These are phyloP conservation scores for Cyclura pinguis DNA, from an alignment of 2,797 vertebrate species.

Conservation along the genomic window DNA sequence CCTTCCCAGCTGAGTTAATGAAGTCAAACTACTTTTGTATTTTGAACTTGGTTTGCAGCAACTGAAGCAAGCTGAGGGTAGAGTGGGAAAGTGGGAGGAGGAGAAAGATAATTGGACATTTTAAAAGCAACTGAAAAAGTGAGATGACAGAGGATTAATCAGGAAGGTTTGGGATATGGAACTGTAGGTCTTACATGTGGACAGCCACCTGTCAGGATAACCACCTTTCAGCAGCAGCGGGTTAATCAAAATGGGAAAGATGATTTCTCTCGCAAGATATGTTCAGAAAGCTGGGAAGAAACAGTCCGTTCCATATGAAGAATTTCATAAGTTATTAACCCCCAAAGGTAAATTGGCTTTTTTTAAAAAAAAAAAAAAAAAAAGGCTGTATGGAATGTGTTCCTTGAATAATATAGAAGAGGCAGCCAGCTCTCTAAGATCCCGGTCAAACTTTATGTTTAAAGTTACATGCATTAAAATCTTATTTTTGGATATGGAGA, in stretches of 20 bases:
- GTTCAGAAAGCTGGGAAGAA: constrained; percentile 4
- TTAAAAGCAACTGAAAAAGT: too few species aligned
- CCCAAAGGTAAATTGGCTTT: constrained; percentile 20
- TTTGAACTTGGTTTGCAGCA: too few species aligned
- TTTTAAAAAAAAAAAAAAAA: background rate
- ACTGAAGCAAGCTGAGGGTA: too few species aligned
- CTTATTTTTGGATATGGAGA: constrained; percentile 24
- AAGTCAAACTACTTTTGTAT: too few species aligned
- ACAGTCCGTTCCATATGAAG: constrained; percentile 8
- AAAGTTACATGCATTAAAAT: background rate
- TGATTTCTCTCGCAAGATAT: background rate
- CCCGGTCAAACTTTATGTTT: constrained; percentile 26
- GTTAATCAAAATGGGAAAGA: background rate
- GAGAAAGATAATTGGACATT: too few species aligned
- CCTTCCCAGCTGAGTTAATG: too few species aligned
- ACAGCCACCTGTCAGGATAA: background rate
- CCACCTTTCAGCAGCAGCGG: background rate
- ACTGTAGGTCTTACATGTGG: background rate
- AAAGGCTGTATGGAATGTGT: constrained; percentile 25
- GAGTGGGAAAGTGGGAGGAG: too few species aligned
- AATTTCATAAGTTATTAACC: background rate
- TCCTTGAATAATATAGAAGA: constrained; percentile 4
- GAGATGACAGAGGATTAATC: too few species aligned
- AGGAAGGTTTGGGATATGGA: too few species aligned
- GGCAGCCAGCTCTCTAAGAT: constrained; percentile 22